phyloP scores from a whole-genome alignment of 1,140 invertebrate species.

The Drosophila repleta region DNA sequence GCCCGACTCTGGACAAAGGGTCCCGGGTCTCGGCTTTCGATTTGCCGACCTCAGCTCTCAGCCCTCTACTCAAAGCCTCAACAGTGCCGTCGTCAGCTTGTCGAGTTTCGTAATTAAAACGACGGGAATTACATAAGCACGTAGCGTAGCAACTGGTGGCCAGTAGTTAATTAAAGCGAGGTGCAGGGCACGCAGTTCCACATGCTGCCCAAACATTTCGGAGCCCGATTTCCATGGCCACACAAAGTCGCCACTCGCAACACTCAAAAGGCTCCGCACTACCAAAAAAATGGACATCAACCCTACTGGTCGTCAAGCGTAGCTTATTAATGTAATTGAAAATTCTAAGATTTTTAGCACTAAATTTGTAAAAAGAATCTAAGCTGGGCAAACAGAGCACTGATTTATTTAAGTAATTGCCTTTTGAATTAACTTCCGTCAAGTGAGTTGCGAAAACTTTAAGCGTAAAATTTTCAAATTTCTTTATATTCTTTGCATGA shows the following conservation, averaged over 20 bases:
- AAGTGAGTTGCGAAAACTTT: no score
- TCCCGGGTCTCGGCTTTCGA: background rate
- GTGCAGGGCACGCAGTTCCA: conserved; percentile 7
- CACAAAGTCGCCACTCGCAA: conserved; percentile 7
- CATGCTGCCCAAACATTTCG: conserved; percentile 37
- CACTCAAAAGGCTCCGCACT: conserved; percentile 14
- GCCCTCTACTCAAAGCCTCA: conserved; percentile 39
- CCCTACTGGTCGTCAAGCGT: conserved; percentile 4
- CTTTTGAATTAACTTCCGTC: no score
- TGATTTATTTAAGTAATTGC: no score
- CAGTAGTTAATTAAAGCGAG: conserved; percentile 72
- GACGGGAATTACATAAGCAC: conserved; percentile 77
- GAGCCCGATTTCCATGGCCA: conserved; percentile 18
- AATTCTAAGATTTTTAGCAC: background rate
- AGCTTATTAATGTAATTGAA: background rate
- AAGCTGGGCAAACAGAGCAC: no score
- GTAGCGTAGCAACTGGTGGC: conserved; percentile 69
- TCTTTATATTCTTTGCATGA: no score
- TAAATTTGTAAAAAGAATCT: no score
- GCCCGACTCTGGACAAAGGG: conserved; percentile 30
- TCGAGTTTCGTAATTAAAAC: conserved; percentile 78
- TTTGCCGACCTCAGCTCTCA: conserved; percentile 3
- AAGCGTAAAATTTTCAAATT: no score
- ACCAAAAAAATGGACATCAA: background rate
- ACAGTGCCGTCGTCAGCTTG: conserved; percentile 42